Percentiles rank a stretch among this genome's conserved stretches.
phyloP scores from a whole-genome alignment of 2,888 invertebrate species.

The Chrysina gloriosa region DNA sequence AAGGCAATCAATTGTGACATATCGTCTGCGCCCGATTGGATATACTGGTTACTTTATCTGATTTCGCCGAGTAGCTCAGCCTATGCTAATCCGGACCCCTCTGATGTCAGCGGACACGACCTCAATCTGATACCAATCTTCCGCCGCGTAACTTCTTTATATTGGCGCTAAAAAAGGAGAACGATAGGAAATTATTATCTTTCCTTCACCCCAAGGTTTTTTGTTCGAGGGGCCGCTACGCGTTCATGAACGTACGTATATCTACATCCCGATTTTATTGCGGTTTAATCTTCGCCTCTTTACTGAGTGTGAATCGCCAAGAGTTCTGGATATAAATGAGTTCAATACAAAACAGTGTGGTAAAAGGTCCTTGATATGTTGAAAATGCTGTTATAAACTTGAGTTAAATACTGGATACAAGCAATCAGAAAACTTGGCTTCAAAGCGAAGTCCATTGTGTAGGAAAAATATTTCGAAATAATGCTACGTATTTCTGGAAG shows the following conservation, averaged over 20 bases:
- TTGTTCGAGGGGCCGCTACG: slow-evolving; percentile 3
- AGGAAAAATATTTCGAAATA: too few species aligned
- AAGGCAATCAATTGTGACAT: slow-evolving; percentile 53
- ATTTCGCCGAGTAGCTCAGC: slow-evolving; percentile 48
- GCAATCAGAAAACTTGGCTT: too few species aligned
- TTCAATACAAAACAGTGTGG: too few species aligned
- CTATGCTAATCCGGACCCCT: slow-evolving; percentile 50
- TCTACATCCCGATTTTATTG: not conserved
- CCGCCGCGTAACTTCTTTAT: slow-evolving; percentile 41
- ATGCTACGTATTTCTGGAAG: too few species aligned
- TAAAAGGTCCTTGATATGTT: too few species aligned
- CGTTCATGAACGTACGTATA: not conserved
- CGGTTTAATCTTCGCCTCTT: slow-evolving; percentile 22
- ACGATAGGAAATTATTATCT: slow-evolving; percentile 34
- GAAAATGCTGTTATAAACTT: too few species aligned
- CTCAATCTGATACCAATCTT: slow-evolving; percentile 48
- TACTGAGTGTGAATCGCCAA: slow-evolving; percentile 15
- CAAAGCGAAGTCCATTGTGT: too few species aligned
- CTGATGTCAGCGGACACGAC: slow-evolving; percentile 46
- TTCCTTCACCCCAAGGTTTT: slow-evolving; percentile 12
- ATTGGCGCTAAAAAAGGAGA: slow-evolving; percentile 36
- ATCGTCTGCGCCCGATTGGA: slow-evolving; percentile 51
- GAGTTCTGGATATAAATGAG: too few species aligned
- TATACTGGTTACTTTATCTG: slow-evolving; percentile 50
- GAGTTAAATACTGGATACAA: too few species aligned